Conservation (phyloP, 2,797 vertebrate genomes). For the Chelidonichthys spinosus region DNA sequence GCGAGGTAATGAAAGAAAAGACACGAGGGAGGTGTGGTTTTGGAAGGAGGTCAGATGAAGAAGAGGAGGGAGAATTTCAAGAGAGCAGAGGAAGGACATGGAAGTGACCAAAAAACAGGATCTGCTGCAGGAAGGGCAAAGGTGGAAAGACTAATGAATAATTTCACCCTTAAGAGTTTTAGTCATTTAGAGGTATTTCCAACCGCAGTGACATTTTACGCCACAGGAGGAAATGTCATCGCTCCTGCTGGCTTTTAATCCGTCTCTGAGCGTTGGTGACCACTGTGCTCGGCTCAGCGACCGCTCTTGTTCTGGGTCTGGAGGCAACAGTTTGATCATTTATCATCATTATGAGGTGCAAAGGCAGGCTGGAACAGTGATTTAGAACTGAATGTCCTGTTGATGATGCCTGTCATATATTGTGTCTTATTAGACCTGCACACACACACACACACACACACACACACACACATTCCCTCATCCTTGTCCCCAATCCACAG, state of each 20-base stretch:
- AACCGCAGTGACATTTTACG: slow-evolving; percentile 53
- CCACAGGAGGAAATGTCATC: slow-evolving; percentile 50
- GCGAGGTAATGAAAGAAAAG: slow-evolving; percentile 37
- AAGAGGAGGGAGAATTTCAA: slow-evolving; percentile 29
- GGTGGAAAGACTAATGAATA: slow-evolving; percentile 60
- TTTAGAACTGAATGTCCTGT: slow-evolving; percentile 75
- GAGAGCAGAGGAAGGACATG: slow-evolving; percentile 27
- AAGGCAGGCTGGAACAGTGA: slow-evolving; percentile 72
- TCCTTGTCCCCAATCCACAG: slow-evolving; percentile 39
- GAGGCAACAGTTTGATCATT: slow-evolving; percentile 74
- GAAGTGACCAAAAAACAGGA: slow-evolving; percentile 39
- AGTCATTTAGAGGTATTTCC: slow-evolving; percentile 55
- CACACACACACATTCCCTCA: slow-evolving; percentile 1
- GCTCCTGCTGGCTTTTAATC: slow-evolving; percentile 60
- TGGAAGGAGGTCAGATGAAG: slow-evolving; percentile 23
- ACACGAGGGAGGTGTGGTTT: slow-evolving; percentile 39
- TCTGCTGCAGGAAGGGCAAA: slow-evolving; percentile 42
- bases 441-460: slow-evolving; percentile 39
- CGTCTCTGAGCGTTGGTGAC: slow-evolving; percentile 39
- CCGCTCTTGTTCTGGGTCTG: slow-evolving; percentile 51
- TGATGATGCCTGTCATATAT: slow-evolving; percentile 71
- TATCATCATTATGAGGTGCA: slow-evolving; percentile 75
- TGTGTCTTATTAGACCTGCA: slow-evolving; percentile 53
- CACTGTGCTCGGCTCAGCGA: slow-evolving; percentile 43
- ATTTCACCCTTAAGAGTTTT: slow-evolving; percentile 51